Conservation (phyloP, 1,140 invertebrate species). For the Drosophila asahinai region DNA sequence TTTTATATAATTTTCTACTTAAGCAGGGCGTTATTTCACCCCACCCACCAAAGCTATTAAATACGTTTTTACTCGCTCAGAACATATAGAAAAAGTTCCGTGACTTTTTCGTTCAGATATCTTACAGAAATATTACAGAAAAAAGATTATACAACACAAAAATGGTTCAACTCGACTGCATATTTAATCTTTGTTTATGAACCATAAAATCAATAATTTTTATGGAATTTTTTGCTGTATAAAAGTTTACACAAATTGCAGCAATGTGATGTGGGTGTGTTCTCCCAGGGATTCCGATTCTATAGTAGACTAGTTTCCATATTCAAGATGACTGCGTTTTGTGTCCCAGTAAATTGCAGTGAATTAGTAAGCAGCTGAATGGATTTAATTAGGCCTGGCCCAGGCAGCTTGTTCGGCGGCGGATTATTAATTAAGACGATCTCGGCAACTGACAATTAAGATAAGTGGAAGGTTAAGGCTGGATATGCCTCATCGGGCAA, state of each 20-base stretch:
- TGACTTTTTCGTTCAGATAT: background rate
- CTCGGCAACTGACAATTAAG: constrained; percentile 28
- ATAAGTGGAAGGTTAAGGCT: constrained; percentile 33
- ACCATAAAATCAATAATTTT: constrained; percentile 4
- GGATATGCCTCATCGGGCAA: constrained; percentile 20
- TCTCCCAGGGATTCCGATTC: background rate
- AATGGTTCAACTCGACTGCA: background rate
- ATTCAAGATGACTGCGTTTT: constrained; percentile 43
- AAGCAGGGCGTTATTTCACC: background rate
- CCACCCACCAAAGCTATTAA: background rate
- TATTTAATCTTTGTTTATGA: background rate
- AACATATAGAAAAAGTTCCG: background rate
- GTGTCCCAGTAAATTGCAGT: constrained; percentile 45
- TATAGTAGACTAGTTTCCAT: constrained; percentile 34
- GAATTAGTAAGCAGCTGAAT: constrained; percentile 40
- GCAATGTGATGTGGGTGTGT: constrained; percentile 17
- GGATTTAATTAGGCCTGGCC: constrained; percentile 44
- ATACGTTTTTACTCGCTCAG: background rate
- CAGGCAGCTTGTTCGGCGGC: background rate
- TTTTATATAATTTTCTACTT: constrained; percentile 3
- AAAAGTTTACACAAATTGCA: constrained; percentile 1
- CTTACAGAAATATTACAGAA: background rate
- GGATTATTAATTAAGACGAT: constrained; percentile 49
- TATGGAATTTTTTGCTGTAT: background rate
- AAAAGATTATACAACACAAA: background rate